Evolutionary conservation across 2,888 invertebrate species (phyloP).

Genomic region (Limnephilus lunatus): DNA sequence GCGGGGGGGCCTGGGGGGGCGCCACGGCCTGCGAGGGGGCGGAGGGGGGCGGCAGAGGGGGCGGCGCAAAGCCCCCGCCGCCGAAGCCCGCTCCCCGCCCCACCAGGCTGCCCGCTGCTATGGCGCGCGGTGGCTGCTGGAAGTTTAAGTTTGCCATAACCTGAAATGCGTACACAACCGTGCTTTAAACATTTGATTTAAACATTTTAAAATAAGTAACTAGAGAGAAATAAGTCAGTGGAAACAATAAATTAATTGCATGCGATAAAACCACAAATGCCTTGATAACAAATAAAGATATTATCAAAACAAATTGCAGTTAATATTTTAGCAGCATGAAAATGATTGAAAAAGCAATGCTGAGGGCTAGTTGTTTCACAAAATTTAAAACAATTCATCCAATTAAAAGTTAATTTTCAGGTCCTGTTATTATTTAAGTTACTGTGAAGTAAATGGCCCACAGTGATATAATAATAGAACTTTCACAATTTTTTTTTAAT

Average conservation of each 20-base stretch:
- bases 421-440: too few species aligned
- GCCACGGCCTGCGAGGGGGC: conserved; percentile 70
- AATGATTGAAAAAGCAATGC: too few species aligned
- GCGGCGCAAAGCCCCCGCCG: conserved; percentile 78
- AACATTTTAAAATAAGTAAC: background rate
- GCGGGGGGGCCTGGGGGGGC: conserved; percentile 76
- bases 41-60: conserved; percentile 73
- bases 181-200: background rate
- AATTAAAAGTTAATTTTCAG: too few species aligned
- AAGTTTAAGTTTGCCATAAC: conserved; percentile 97
- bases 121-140: conserved; percentile 92
- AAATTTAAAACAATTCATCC: too few species aligned
- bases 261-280: background rate
- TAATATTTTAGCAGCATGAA: too few species aligned
- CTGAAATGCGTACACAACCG: conserved; percentile 71
- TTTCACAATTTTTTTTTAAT: too few species aligned
- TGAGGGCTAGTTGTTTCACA: too few species aligned
- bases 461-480: too few species aligned
- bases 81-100: conserved; percentile 69
- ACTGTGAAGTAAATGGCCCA: too few species aligned
- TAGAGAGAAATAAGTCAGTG: background rate
- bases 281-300: too few species aligned
- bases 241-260: background rate
- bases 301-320: too few species aligned
- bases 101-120: conserved; percentile 83